Percentiles rank a stretch among this genome's conserved stretches.
Conservation (phyloP, 2,797 vertebrate genomes). For the Pantherophis vulpinus region DNA sequence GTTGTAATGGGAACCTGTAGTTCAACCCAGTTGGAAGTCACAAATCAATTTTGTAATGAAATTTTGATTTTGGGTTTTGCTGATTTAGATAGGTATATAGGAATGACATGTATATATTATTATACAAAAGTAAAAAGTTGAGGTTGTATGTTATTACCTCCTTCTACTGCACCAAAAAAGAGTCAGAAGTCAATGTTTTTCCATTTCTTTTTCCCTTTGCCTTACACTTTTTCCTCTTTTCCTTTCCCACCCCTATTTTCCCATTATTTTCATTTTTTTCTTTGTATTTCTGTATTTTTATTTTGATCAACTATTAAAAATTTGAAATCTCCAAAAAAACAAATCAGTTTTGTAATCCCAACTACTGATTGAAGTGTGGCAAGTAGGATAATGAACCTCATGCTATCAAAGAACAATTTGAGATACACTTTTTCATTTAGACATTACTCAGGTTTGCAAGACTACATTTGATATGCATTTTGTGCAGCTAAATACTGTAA, state of each 20-base stretch:
- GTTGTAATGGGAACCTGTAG: not conserved
- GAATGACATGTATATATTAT: not conserved
- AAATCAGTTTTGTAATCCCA: not conserved
- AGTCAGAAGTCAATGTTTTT: not conserved
- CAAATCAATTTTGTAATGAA: not conserved
- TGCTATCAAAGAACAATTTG: not conserved
- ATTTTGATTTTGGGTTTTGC: not conserved
- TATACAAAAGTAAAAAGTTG: too few relatives aligned
- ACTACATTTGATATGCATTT: not conserved
- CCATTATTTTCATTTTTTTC: not conserved
- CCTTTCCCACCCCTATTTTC: not conserved
- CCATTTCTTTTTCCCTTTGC: too few relatives aligned
- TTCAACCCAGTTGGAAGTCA: not conserved
- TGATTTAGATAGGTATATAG: not conserved
- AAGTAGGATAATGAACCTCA: not conserved
- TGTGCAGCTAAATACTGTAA: not conserved
- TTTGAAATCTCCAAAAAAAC: not conserved
- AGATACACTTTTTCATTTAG: not conserved
- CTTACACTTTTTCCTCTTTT: not conserved
- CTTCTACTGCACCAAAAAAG: not conserved
- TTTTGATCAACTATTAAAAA: not conserved
- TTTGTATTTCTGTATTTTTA: not conserved
- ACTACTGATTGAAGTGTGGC: not conserved
- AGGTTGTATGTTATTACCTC: too few relatives aligned
- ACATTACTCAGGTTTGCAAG: not conserved